Percentiles rank a stretch among this genome's conserved stretches.
These are phyloP conservation scores for Ericerus pela DNA, from an alignment of 1,140 invertebrate genomes.

Conservation along the genomic window DNA sequence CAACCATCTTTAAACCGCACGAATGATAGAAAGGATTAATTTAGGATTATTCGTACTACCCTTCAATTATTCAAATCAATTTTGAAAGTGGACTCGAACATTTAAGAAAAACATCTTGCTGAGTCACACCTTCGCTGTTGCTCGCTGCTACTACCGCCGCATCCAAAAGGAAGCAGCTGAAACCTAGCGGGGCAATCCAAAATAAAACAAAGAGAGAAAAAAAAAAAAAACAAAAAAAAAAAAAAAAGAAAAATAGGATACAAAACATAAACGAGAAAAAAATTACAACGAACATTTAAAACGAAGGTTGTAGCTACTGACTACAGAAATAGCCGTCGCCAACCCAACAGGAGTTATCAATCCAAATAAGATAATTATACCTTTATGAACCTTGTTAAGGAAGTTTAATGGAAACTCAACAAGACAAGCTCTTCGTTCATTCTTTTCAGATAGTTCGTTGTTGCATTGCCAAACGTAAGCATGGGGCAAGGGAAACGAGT, in stretches of 20 bases:
- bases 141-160: no score
- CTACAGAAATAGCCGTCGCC: not conserved
- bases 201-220: no score
- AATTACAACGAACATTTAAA: not conserved
- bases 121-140: no score
- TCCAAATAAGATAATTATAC: not conserved
- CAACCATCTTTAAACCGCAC: no score
- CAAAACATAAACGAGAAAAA: no score
- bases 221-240: no score
- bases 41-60: not conserved
- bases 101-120: no score
- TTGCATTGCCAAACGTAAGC: no score
- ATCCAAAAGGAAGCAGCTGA: not conserved
- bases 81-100: not conserved
- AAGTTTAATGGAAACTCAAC: constrained; percentile 9
- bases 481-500: no score
- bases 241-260: no score
- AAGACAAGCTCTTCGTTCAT: not conserved
- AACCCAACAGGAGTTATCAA: constrained; percentile 4
- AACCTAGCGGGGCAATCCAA: constrained; percentile 1
- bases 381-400: constrained; percentile 7
- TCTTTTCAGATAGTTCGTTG: not conserved
- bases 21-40: no score
- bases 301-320: not conserved
- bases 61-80: not conserved